A percentile compares a stretch with the other conserved stretches of the same genome.
phyloP scores from a whole-genome alignment of 2,113 vertebrate genomes.

The Neolamprologus cancellatus region DNA sequence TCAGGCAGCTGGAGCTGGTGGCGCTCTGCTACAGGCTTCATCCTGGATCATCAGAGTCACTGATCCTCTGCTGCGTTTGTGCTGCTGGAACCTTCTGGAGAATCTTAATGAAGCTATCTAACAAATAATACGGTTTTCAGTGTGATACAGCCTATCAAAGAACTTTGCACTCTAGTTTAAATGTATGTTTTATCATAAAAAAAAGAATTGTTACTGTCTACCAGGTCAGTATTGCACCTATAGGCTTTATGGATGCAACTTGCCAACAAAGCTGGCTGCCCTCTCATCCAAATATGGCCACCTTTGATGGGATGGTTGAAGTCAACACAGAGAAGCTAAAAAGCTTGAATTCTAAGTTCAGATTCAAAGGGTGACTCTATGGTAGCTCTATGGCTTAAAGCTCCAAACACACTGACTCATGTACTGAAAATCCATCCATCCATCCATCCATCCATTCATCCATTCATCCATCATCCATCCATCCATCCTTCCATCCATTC shows the following conservation, averaged over 20 bases:
- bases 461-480: fast-evolving
- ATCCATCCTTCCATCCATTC: fast-evolving
- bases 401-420: not conserved
- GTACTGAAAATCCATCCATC: not conserved
- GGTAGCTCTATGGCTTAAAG: not conserved
- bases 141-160: not conserved
- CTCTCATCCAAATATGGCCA: not conserved
- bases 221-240: not conserved
- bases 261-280: not conserved
- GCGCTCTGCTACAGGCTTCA: not conserved
- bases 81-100: not conserved
- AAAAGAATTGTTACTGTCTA: not conserved
- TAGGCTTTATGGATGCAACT: not conserved
- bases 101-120: not conserved
- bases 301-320: not conserved
- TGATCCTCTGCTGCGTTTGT: not conserved
- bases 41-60: not conserved
- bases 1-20: not conserved
- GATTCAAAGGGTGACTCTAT: not conserved
- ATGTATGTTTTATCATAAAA: not conserved
- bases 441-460: fast-evolving
- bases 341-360: fast-evolving
- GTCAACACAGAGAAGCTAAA: not conserved
- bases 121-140: not conserved
- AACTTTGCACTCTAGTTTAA: not conserved